Conservation (phyloP, 1,140 invertebrate species). For the Antheraea pernyi region DNA sequence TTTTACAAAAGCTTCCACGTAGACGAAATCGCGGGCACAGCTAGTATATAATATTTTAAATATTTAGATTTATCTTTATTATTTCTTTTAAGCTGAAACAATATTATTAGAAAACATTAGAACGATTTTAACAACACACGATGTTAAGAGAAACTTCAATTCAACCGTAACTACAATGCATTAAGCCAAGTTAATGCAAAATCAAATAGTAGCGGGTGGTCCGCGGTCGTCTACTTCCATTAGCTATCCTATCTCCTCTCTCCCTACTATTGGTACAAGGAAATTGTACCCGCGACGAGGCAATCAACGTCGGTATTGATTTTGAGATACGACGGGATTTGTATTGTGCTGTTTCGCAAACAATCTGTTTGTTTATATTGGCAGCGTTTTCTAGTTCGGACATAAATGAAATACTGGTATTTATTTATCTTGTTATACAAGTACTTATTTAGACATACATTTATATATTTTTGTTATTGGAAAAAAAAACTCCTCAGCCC, state of each 20-base stretch:
- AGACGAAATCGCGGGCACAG: too few species aligned
- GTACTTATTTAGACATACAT: background rate
- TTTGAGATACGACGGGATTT: constrained; percentile 8
- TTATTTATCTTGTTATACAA: background rate
- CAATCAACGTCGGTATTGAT: constrained; percentile 20
- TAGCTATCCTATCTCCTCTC: constrained; percentile 24
- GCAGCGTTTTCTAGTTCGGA: background rate
- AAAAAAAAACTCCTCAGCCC: too few species aligned
- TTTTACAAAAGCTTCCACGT: too few species aligned
- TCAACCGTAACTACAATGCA: too few species aligned
- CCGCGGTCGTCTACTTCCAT: constrained; percentile 21
- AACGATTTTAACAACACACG: too few species aligned
- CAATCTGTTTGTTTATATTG: background rate
- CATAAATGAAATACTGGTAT: background rate
- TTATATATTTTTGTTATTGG: too few species aligned
- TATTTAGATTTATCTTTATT: too few species aligned
- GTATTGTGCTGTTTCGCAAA: background rate
- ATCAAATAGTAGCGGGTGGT: constrained; percentile 21
- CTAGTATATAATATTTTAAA: too few species aligned
- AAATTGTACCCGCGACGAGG: constrained; percentile 22
- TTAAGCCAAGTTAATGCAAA: constrained; percentile 4
- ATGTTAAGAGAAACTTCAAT: too few species aligned
- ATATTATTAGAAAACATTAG: too few species aligned
- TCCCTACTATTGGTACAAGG: constrained; percentile 25
- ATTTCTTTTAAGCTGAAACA: too few species aligned